Percentiles rank a stretch among this genome's conserved stretches.
Evolutionary conservation across 2,888 invertebrate genomes (phyloP).

Genomic region (Embidobia sp.): DNA sequence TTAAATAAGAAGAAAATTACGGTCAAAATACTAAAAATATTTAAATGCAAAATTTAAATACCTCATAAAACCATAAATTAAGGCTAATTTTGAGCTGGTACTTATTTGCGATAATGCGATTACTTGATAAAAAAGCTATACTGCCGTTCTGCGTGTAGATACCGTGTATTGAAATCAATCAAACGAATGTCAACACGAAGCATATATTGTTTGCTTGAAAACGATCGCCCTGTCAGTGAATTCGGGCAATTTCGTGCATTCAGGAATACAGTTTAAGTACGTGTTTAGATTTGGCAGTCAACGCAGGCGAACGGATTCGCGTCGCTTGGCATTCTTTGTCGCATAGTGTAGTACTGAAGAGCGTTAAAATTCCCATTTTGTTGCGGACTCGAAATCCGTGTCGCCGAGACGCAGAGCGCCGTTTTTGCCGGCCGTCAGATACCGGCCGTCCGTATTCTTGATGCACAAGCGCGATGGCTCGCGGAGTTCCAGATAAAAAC

Average conservation of each 20-base stretch:
- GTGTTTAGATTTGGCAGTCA: conserved; percentile 60
- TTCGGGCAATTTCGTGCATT: conserved; percentile 12
- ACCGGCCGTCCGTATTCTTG: conserved; percentile 88
- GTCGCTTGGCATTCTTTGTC: conserved; percentile 28
- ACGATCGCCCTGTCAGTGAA: conserved; percentile 8
- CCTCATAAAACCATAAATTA: neutral
- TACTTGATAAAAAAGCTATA: conserved; percentile 48
- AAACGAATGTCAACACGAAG: conserved; percentile 48
- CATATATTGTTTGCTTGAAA: conserved; percentile 38
- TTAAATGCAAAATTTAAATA: too few species aligned
- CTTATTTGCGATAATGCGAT: conserved; percentile 36
- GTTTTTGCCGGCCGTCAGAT: conserved; percentile 95
- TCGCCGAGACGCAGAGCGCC: conserved; percentile 93
- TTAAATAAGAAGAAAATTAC: neutral
- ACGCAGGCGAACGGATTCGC: conserved; percentile 13
- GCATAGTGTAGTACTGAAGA: neutral
- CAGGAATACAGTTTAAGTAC: conserved; percentile 59
- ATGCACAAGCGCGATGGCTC: conserved; percentile 97
- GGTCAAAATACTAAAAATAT: too few species aligned
- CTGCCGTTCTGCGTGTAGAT: conserved; percentile 49
- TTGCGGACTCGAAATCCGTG: conserved; percentile 89
- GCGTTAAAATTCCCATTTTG: conserved; percentile 95
- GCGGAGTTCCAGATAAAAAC: conserved; percentile 95
- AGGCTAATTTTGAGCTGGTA: conserved; percentile 24
- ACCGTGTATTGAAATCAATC: conserved; percentile 53